Conservation (phyloP, 2,888 invertebrate genomes). For the Standfussiana lucernea region DNA sequence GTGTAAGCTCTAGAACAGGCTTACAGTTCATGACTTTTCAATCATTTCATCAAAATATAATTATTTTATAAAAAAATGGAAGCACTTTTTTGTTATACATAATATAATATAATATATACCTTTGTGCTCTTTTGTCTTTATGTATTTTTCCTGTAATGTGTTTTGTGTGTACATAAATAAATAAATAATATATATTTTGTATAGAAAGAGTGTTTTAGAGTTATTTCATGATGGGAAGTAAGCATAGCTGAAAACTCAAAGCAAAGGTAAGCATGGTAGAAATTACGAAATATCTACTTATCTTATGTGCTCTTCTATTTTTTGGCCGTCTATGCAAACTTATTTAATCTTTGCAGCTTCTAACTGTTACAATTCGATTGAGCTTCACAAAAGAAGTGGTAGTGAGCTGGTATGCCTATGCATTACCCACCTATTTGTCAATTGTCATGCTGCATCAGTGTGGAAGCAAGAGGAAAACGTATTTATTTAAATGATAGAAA, state of each 20-base stretch:
- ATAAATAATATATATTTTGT: no score
- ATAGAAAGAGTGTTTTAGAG: no score
- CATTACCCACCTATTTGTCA: conserved; percentile 20
- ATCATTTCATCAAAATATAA: neutral
- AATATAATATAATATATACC: no score
- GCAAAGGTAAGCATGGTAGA: no score
- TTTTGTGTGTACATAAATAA: no score
- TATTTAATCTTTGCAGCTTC: conserved; percentile 5
- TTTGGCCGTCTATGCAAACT: conserved; percentile 3
- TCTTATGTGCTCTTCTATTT: neutral
- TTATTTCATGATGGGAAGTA: neutral
- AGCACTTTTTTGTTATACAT: neutral
- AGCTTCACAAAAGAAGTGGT: conserved; percentile 6
- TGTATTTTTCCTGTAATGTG: no score
- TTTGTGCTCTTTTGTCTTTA: no score
- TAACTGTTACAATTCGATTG: conserved; percentile 21
- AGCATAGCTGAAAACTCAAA: neutral
- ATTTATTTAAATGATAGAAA: conserved; percentile 30
- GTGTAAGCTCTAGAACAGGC: neutral
- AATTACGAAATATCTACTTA: neutral
- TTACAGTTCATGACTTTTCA: neutral
- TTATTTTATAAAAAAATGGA: neutral
- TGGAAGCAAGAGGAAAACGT: neutral
- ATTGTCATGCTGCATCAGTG: conserved; percentile 21
- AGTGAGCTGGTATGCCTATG: neutral